Evolutionary conservation across 2,797 vertebrate species (phyloP).

Genomic region (Argentina silus): DNA sequence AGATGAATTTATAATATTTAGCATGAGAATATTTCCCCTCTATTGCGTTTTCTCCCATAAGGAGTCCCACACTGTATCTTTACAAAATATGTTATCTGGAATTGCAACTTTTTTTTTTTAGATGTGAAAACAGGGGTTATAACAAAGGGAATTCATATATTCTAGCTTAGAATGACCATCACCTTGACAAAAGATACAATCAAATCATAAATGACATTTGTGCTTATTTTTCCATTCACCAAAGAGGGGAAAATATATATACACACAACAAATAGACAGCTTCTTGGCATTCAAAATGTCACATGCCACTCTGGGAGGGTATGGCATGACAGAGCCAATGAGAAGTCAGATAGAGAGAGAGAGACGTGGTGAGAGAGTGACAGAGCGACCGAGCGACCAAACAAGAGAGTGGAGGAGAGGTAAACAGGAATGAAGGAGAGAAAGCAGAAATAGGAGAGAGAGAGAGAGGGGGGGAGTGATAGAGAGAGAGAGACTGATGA

Average conservation of each 20-base stretch:
- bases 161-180: constrained; percentile 4
- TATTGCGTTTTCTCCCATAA: constrained; percentile 44
- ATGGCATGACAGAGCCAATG: constrained; percentile 11
- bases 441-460: constrained; percentile 25
- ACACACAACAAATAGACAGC: constrained; percentile 57
- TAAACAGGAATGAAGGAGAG: constrained; percentile 6
- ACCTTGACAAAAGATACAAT: background rate
- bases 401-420: constrained; percentile 14
- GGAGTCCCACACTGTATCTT: constrained; percentile 54
- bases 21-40: constrained; percentile 50
- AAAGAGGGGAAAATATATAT: constrained; percentile 9
- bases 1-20: constrained; percentile 13
- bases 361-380: constrained; percentile 1
- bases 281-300: constrained; percentile 47
- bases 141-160: constrained; percentile 1
- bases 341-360: background rate
- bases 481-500: constrained; percentile 11
- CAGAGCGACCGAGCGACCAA: constrained; percentile 30
- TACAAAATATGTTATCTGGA: constrained; percentile 41
- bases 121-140: background rate
- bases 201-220: constrained; percentile 31
- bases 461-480: background rate
- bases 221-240: constrained; percentile 9
- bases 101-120: constrained; percentile 14
- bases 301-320: constrained; percentile 1